These are phyloP conservation scores for Apteryx mantelli DNA, from an alignment of 2,113 vertebrate species.

Conservation along the genomic window DNA sequence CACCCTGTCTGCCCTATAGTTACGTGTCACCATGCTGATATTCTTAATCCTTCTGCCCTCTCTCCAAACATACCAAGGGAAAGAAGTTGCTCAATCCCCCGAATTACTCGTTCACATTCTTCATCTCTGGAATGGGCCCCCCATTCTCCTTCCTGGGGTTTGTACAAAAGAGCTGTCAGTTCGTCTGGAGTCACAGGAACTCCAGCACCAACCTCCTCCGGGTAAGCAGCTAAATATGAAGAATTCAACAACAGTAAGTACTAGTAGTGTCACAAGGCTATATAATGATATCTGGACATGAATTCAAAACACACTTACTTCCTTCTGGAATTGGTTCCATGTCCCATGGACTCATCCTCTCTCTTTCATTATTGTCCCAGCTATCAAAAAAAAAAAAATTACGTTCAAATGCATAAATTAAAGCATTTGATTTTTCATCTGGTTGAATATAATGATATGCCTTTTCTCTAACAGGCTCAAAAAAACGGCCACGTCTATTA, in stretches of 20 bases:
- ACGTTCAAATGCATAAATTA: background rate
- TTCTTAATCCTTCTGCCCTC: background rate
- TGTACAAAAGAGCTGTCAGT: conserved; percentile 90
- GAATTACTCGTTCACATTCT: conserved; percentile 91
- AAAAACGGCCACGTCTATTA: background rate
- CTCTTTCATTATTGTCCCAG: conserved; percentile 96
- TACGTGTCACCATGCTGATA: background rate
- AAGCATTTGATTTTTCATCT: background rate
- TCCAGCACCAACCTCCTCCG: conserved; percentile 92
- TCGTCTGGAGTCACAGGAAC: conserved; percentile 93
- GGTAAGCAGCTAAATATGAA: conserved; percentile 79
- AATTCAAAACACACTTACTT: conserved; percentile 80
- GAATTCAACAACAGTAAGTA: conserved; percentile 47
- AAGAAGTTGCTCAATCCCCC: conserved; percentile 91
- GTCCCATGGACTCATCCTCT: conserved; percentile 99
- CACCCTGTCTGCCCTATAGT: background rate
- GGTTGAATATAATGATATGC: background rate
- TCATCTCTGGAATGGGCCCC: conserved; percentile 90
- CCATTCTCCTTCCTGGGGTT: conserved; percentile 96
- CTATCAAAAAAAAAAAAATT: conserved; percentile 68
- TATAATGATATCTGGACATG: background rate
- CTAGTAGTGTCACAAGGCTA: background rate
- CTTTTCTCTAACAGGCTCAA: background rate
- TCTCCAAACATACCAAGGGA: conserved; percentile 83
- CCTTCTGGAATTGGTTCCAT: conserved; percentile 98